phyloP scores from a whole-genome alignment of 2,797 vertebrate species.

The Loriculus beryllinus region DNA sequence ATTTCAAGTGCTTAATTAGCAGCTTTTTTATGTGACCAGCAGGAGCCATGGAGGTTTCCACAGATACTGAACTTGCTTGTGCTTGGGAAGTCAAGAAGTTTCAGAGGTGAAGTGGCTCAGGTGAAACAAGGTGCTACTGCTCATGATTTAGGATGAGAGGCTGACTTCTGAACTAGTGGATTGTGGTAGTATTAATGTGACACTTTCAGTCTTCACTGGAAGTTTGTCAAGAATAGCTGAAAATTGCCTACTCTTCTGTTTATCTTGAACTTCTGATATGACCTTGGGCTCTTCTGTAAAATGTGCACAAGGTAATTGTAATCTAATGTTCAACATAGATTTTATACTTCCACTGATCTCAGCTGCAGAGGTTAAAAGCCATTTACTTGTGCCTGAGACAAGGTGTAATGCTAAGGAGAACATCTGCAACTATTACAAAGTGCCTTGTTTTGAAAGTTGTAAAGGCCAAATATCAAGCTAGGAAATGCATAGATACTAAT shows the following conservation, averaged over 20 bases:
- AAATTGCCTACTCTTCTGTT: not conserved
- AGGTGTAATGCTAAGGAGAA: not conserved
- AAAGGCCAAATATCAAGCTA: not conserved
- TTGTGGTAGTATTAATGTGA: not conserved
- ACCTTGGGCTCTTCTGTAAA: not conserved
- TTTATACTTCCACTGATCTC: not conserved
- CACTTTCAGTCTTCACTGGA: not conserved
- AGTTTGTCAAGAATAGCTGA: not conserved
- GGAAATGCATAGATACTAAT: not conserved
- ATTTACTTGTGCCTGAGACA: not conserved
- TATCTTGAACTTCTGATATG: not conserved
- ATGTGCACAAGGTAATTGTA: not conserved
- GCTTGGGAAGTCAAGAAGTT: not conserved
- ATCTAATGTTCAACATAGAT: not conserved
- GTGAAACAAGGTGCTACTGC: not conserved
- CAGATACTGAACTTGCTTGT: not conserved
- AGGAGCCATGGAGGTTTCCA: not conserved
- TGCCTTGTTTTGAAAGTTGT: not conserved
- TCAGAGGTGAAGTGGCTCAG: not conserved
- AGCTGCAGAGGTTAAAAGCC: not conserved
- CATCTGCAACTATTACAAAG: not conserved
- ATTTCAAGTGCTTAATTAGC: not conserved
- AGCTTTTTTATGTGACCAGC: not conserved
- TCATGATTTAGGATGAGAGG: not conserved
- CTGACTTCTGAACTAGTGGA: not conserved